Conservation (phyloP, 1,140 invertebrate species). For the Dreissena rostriformis region DNA sequence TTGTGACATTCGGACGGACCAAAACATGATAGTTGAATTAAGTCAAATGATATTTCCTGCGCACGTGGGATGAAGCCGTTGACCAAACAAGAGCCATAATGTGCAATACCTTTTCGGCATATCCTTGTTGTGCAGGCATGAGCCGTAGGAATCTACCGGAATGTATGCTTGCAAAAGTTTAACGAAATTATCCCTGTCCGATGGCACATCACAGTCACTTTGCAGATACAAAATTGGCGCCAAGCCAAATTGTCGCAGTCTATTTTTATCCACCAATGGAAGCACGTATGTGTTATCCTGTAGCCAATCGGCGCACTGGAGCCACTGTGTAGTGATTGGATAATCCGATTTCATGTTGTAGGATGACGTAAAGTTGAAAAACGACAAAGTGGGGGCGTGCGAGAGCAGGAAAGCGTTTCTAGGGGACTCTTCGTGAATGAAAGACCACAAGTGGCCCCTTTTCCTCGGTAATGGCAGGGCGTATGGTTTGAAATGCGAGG, state of each 20-base stretch:
- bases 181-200: slow-evolving; percentile 88
- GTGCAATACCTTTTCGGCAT: slow-evolving; percentile 86
- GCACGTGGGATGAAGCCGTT: too few relatives aligned
- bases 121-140: slow-evolving; percentile 83
- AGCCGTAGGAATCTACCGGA: slow-evolving; percentile 78
- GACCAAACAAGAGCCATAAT: too few relatives aligned
- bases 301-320: slow-evolving; percentile 85
- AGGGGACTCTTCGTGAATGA: slow-evolving; percentile 94
- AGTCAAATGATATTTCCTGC: too few relatives aligned
- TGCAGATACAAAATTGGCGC: slow-evolving; percentile 90
- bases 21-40: too few relatives aligned
- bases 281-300: slow-evolving; percentile 84
- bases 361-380: slow-evolving; percentile 92
- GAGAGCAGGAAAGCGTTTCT: slow-evolving; percentile 89
- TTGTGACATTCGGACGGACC: too few relatives aligned
- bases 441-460: slow-evolving; percentile 86
- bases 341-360: slow-evolving; percentile 89
- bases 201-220: slow-evolving; percentile 90
- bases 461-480: slow-evolving; percentile 88
- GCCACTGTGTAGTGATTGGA: slow-evolving; percentile 88
- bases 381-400: slow-evolving; percentile 81
- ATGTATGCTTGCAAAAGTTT: slow-evolving; percentile 89
- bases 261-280: slow-evolving; percentile 84
- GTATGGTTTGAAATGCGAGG: slow-evolving; percentile 85
- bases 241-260: slow-evolving; percentile 81